These are phyloP conservation scores for Allolobophora icterica DNA, from an alignment of 2,888 invertebrate species.

Conservation along the genomic window DNA sequence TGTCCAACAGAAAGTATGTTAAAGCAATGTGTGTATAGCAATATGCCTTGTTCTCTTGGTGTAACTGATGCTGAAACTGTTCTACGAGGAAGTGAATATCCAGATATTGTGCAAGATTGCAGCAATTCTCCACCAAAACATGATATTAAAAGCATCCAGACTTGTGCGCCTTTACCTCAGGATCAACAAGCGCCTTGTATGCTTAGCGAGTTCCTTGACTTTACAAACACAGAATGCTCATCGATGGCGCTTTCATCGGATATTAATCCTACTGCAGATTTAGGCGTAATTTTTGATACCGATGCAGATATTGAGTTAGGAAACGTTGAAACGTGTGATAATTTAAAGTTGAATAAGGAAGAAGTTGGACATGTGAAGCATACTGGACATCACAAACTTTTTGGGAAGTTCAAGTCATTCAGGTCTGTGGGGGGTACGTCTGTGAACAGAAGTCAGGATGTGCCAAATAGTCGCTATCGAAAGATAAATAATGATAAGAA, in stretches of 20 bases:
- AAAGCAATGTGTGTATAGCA: neutral
- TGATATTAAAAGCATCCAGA: conserved; percentile 13
- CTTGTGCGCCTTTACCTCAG: neutral
- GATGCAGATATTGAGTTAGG: neutral
- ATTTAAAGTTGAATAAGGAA: neutral
- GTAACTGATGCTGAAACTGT: neutral
- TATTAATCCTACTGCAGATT: conserved; percentile 22
- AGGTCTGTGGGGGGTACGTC: neutral
- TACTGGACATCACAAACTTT: neutral
- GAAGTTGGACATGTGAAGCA: neutral
- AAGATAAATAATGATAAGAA: neutral
- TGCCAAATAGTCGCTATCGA: neutral
- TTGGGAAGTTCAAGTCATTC: conserved; percentile 22
- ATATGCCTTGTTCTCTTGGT: neutral
- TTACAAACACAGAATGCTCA: conserved; percentile 8
- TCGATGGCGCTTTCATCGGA: neutral
- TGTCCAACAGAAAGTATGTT: neutral
- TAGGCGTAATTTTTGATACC: neutral
- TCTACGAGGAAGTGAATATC: neutral
- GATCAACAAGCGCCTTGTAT: neutral
- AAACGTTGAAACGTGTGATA: neutral
- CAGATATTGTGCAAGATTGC: conserved; percentile 22
- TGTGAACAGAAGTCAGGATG: neutral
- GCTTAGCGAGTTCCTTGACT: neutral
- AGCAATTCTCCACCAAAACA: neutral